Evolutionary conservation across 2,888 invertebrate species (phyloP).

Genomic region (Brachylomia viminalis): DNA sequence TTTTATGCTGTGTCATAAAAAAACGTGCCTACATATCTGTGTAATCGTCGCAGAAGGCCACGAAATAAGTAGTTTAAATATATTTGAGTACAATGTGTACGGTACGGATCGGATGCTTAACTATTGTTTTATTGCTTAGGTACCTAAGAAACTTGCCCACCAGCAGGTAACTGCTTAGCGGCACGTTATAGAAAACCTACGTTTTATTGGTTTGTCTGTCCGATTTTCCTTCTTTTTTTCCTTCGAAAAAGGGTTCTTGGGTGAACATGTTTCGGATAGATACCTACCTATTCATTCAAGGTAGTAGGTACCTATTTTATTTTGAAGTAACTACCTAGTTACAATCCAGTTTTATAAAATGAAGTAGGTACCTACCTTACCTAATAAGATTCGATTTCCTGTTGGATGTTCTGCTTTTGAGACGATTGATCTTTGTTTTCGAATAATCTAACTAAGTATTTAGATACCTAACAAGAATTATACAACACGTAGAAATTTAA

Average conservation of each 20-base stretch:
- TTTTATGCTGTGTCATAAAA: conserved; percentile 20
- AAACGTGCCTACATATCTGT: not conserved
- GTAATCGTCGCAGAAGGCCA: conserved; percentile 34
- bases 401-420: not conserved
- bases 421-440: not conserved
- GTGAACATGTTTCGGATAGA: conserved; percentile 1
- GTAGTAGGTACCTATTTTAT: not conserved
- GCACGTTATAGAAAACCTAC: not conserved
- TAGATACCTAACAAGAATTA: not conserved
- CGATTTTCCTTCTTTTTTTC: not conserved
- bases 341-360: not conserved
- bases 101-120: not conserved
- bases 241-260: not conserved
- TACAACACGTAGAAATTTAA: not conserved
- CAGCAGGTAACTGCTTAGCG: not conserved
- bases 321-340: not conserved
- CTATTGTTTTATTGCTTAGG: conserved; percentile 3
- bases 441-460: no score
- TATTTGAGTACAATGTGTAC: not conserved
- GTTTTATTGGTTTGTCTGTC: not conserved
- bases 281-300: not conserved
- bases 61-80: conserved; percentile 23
- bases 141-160: not conserved
- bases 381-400: not conserved
- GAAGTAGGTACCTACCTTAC: not conserved